These are phyloP conservation scores for Hirtodrosophila trivittata DNA, from an alignment of 2,888 invertebrate species.

Conservation along the genomic window DNA sequence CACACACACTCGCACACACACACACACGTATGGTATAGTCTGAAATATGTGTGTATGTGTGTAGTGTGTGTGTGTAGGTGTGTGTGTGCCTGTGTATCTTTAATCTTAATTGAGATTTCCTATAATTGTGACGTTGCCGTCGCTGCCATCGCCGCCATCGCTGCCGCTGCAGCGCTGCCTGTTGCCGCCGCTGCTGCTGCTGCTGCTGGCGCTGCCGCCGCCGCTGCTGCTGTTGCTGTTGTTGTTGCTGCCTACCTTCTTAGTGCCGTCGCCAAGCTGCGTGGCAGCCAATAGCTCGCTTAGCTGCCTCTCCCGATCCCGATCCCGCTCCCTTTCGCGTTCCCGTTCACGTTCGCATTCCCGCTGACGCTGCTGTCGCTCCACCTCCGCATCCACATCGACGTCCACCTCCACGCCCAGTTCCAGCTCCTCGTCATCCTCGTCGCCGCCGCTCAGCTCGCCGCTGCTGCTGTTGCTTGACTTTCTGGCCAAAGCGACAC, in stretches of 20 bases:
- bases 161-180: constrained; percentile 2
- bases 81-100: constrained; percentile 13
- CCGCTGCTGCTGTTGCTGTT: constrained; percentile 13
- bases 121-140: constrained; percentile 67
- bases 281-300: constrained; percentile 70
- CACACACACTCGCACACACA: constrained; percentile 23
- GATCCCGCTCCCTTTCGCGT: constrained; percentile 6
- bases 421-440: constrained; percentile 64
- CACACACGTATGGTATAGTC: background rate
- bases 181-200: constrained; percentile 13
- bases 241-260: constrained; percentile 67
- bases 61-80: background rate
- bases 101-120: constrained; percentile 70
- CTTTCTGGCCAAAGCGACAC: constrained; percentile 87
- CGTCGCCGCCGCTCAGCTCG: constrained; percentile 82
- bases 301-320: constrained; percentile 48
- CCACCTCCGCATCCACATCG: constrained; percentile 20
- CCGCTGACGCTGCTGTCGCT: constrained; percentile 31
- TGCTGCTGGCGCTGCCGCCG: constrained; percentile 19
- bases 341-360: constrained; percentile 14
- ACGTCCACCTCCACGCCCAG: constrained; percentile 12
- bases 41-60: background rate
- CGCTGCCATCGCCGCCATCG: constrained; percentile 24
- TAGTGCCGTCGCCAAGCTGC: constrained; percentile 65
- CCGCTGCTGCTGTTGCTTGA: constrained; percentile 84